phyloP scores from a whole-genome alignment of 2,113 vertebrate genomes.

The Tilapia sparmanii region DNA sequence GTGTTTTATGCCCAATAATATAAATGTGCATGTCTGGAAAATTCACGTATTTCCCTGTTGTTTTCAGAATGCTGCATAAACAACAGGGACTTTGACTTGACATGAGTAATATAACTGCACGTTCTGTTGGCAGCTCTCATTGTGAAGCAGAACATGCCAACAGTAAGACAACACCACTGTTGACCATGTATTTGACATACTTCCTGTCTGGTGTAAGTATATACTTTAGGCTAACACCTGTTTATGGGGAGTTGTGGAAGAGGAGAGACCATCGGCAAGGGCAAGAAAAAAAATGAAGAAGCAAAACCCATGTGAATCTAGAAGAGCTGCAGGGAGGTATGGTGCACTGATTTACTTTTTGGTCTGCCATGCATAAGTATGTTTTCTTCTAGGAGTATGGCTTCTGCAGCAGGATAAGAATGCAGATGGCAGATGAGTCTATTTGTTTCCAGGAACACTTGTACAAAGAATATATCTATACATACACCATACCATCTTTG shows the following conservation, averaged over 20 bases:
- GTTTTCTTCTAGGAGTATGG: neutral
- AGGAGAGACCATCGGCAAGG: neutral
- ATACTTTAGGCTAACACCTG: neutral
- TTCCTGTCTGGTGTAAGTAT: neutral
- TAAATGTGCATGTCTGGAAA: neutral
- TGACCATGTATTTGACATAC: neutral
- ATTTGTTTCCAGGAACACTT: neutral
- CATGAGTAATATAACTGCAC: neutral
- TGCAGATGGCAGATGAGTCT: neutral
- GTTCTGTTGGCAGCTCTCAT: neutral
- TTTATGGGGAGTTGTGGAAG: neutral
- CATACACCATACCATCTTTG: neutral
- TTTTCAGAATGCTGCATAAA: neutral
- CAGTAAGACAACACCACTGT: neutral
- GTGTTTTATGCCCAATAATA: neutral
- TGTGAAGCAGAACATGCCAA: neutral
- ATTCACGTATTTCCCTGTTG: neutral
- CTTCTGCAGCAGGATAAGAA: neutral
- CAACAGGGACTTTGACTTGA: neutral
- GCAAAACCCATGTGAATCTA: neutral
- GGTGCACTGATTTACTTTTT: neutral
- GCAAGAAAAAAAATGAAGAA: neutral
- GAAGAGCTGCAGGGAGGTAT: neutral
- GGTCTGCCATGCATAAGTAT: neutral
- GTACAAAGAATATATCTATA: neutral